Conservation (phyloP, 2,888 invertebrate genomes). For the Atethmia centrago region DNA sequence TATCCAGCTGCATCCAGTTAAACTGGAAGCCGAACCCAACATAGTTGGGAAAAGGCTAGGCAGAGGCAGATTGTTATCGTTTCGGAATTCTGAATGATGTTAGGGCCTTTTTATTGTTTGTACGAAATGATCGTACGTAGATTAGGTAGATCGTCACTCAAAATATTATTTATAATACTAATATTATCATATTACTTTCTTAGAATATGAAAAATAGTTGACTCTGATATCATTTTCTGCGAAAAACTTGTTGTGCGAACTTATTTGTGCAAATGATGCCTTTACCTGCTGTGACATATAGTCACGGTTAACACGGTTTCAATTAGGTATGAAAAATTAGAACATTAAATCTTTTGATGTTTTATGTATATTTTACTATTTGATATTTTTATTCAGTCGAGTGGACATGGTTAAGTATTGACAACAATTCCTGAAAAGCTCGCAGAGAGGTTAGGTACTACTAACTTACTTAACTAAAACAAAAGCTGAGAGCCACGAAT, state of each 20-base stretch:
- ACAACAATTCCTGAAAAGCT: neutral
- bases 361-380: neutral
- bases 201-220: neutral
- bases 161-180: neutral
- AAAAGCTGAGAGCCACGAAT: neutral
- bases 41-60: no score
- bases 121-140: neutral
- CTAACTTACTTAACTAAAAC: neutral
- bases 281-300: neutral
- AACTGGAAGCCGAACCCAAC: no score
- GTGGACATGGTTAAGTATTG: neutral
- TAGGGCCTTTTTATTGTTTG: neutral
- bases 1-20: no score
- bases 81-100: no score
- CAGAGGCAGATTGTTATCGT: no score
- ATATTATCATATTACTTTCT: neutral
- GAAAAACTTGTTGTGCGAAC: neutral
- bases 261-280: neutral
- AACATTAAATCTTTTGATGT: neutral
- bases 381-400: neutral
- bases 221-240: neutral
- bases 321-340: neutral
- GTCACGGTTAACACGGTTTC: no score
- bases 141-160: no score
- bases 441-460: neutral